These are phyloP conservation scores for Dorcus hopei DNA, from an alignment of 2,888 invertebrate genomes.

Conservation along the genomic window DNA sequence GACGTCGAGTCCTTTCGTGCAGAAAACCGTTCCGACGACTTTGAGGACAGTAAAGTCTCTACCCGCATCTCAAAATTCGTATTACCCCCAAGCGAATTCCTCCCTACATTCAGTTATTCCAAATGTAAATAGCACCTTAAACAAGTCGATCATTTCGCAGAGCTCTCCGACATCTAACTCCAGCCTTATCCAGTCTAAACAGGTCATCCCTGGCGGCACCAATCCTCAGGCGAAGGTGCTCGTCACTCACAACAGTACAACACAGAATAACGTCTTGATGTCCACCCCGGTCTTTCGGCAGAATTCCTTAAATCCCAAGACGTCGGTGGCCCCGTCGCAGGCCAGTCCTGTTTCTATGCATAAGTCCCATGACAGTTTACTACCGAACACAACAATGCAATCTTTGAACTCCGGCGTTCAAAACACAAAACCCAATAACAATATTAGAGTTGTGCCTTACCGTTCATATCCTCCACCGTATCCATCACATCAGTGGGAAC, in stretches of 20 bases:
- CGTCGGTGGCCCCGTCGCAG: not conserved
- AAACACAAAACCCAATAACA: constrained; percentile 2
- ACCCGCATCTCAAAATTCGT: not conserved
- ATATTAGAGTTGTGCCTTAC: constrained; percentile 37
- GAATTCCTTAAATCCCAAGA: not conserved
- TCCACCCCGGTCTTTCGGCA: not conserved
- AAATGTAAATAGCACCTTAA: constrained; percentile 8
- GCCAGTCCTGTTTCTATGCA: not conserved
- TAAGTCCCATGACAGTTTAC: not conserved
- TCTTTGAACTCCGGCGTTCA: not conserved
- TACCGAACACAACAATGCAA: not conserved
- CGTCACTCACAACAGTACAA: constrained; percentile 5
- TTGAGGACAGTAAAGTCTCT: constrained; percentile 7
- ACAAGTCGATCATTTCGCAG: constrained; percentile 13
- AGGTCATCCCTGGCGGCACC: constrained; percentile 8
- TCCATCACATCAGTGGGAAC: constrained; percentile 20
- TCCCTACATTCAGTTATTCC: constrained; percentile 1
- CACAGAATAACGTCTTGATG: constrained; percentile 3
- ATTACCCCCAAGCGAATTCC: constrained; percentile 12
- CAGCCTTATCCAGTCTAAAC: constrained; percentile 11
- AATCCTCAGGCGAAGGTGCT: constrained; percentile 3
- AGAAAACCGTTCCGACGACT: constrained; percentile 17
- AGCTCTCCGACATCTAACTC: constrained; percentile 15
- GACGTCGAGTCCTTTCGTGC: constrained; percentile 16
- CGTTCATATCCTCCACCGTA: constrained; percentile 41